Percentiles rank a stretch among this genome's conserved stretches.
These are phyloP conservation scores for Emydura subglobosa DNA, from an alignment of 2,113 vertebrate species.

Conservation along the genomic window DNA sequence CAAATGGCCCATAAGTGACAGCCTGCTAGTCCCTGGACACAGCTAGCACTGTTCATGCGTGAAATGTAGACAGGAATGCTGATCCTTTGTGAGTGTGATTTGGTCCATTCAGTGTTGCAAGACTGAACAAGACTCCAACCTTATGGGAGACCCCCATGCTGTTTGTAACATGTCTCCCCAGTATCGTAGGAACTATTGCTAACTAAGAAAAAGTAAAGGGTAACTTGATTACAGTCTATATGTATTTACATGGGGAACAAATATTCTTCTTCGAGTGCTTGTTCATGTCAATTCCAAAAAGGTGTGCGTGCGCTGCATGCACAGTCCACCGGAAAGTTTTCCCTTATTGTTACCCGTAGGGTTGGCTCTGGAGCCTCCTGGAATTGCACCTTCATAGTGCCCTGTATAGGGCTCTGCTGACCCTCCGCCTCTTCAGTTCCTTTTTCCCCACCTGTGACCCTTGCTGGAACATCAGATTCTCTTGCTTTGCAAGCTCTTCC, in stretches of 20 bases:
- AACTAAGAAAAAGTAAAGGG: neutral
- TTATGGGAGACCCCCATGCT: neutral
- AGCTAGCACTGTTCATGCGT: accelerated
- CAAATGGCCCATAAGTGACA: neutral
- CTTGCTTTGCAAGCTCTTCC: too few relatives aligned
- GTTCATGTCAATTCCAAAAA: too few relatives aligned
- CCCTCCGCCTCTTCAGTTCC: too few relatives aligned
- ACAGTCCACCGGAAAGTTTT: too few relatives aligned
- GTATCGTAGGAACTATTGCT: neutral
- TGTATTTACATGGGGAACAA: neutral
- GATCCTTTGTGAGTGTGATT: neutral
- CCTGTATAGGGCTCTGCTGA: too few relatives aligned
- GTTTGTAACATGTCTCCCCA: neutral
- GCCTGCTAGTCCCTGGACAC: neutral
- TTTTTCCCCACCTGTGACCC: too few relatives aligned
- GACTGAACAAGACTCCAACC: neutral
- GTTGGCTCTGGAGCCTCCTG: too few relatives aligned
- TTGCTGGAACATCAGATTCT: too few relatives aligned
- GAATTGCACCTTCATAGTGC: too few relatives aligned
- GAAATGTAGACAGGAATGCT: accelerated
- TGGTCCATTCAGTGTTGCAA: neutral
- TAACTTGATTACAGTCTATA: neutral
- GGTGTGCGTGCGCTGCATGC: too few relatives aligned
- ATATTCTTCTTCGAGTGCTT: neutral
- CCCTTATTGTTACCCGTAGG: too few relatives aligned